A percentile compares a stretch with the other conserved stretches of the same genome.
These are phyloP conservation scores for Myanophis thanlyinensis DNA, from an alignment of 2,113 vertebrate genomes.

Conservation along the genomic window DNA sequence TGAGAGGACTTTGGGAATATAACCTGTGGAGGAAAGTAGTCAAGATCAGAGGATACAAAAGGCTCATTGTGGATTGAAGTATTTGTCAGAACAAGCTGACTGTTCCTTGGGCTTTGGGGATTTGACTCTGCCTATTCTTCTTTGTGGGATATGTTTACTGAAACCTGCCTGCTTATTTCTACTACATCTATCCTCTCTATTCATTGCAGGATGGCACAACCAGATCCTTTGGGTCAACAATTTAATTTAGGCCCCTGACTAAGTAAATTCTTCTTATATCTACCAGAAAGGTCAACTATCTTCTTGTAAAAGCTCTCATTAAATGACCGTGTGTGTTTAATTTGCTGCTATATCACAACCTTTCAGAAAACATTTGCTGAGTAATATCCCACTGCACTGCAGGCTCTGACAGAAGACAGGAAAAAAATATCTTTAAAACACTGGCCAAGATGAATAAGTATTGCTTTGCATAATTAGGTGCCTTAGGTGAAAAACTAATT, in stretches of 20 bases:
- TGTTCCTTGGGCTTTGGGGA: not conserved
- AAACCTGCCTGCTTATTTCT: not conserved
- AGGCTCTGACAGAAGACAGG: conserved; percentile 16
- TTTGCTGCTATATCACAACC: conserved; percentile 49
- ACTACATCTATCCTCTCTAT: too few species aligned
- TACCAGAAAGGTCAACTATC: conserved; percentile 19
- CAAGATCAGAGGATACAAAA: not conserved
- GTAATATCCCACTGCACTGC: conserved; percentile 20
- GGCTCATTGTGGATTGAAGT: not conserved
- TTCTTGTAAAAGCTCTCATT: conserved; percentile 18
- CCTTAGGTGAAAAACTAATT: conserved; percentile 10
- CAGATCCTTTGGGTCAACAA: not conserved
- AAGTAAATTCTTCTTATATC: not conserved
- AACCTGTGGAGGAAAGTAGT: not conserved
- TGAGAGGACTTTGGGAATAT: not conserved
- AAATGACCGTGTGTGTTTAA: conserved; percentile 44
- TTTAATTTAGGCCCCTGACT: not conserved
- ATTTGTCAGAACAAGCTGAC: not conserved
- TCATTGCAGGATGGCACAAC: not conserved
- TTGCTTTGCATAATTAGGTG: conserved; percentile 12
- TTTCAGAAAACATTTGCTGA: conserved; percentile 46
- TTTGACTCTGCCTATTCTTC: not conserved
- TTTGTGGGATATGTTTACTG: not conserved
- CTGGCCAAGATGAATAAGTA: not conserved
- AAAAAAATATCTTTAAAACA: not conserved